Evolutionary conservation across 2,797 vertebrate genomes (phyloP), one percentile per base, ranked within the genome.

Genomic region (Leptodactylus fallax): DNA sequence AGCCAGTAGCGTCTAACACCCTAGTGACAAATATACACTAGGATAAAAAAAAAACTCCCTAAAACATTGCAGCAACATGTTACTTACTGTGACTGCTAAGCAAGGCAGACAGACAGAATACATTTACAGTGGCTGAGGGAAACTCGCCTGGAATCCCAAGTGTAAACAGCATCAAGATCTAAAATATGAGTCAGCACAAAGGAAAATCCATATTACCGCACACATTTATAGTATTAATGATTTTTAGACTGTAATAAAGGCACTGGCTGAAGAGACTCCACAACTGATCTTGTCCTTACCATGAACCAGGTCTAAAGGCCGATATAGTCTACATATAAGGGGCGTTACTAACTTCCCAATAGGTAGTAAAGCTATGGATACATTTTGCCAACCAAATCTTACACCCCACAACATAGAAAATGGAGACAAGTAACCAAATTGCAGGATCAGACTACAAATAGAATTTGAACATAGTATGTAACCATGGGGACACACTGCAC

Each of bases 141-240:
- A 77, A 69, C 72, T 47, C 36, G 72, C 72, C 63, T 45, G 69
- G 72, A 84, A 85, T 85, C 87, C 87, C 87, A 25, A 74, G 55
- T 74, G 81, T 80, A 80, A 60, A 27, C 13, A 60, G 23, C 65
- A 76, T 51, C 55, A 47, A 11, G 47, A 80, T 85, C 56, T 85
- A 80, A 80, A 78, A 71, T 84, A 27, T 84, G 76, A 88, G 27
- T 80, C 76, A 69, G 77, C 87, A 81, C 47, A 85, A 81, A 74
- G 58, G 49, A 88, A 88, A 80, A 80, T 88, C 77, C 69, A 85
- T 72, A 79, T 7, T 67, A 63, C 81, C 45, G 74, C 76, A 25
- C 74, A 72, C 55, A 47, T 71, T 60, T 74, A 84, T 74, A 61
- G 76, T 63, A 63, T 80, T 85, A 85, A 79, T 36, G 81, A 49